Percentiles rank a stretch among this genome's conserved stretches.
These are phyloP conservation scores for Nixonia krombeini DNA, from an alignment of 1,140 invertebrate species.

Conservation along the genomic window DNA sequence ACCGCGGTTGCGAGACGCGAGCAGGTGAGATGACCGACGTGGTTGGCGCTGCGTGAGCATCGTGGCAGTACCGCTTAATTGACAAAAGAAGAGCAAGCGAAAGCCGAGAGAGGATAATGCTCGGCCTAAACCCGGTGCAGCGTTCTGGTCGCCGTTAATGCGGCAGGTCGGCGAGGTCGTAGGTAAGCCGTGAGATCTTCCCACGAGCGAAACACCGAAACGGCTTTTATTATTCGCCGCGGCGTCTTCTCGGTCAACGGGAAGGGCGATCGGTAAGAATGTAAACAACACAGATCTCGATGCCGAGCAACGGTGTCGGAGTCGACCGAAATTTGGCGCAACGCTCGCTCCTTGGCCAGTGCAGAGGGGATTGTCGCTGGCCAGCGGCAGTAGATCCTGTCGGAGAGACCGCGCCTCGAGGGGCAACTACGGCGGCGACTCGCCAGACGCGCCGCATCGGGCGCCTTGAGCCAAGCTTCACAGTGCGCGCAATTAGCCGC, in stretches of 20 bases:
- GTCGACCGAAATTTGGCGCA: neutral
- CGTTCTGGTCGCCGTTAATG: conserved; percentile 53
- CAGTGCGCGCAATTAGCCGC: conserved; percentile 55
- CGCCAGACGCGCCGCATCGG: conserved; percentile 1
- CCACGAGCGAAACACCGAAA: conserved; percentile 57
- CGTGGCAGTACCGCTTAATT: conserved; percentile 56
- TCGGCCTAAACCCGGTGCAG: conserved; percentile 45
- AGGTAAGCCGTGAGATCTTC: conserved; percentile 66
- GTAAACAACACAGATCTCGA: conserved; percentile 28
- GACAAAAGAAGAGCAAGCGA: conserved; percentile 49
- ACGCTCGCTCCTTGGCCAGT: neutral
- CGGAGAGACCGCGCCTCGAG: neutral
- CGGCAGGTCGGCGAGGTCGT: conserved; percentile 57
- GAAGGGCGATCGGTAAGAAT: conserved; percentile 41
- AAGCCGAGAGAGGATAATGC: conserved; percentile 51
- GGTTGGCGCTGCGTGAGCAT: no score
- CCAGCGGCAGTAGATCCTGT: no score
- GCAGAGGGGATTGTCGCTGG: no score
- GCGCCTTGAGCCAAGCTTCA: conserved; percentile 6
- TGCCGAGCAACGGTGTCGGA: neutral
- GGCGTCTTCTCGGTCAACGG: conserved; percentile 38
- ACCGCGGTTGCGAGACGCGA: no score
- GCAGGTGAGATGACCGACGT: no score
- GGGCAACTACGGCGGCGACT: conserved; percentile 12
- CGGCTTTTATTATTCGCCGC: conserved; percentile 54